A percentile compares a stretch with the other conserved stretches of the same genome.
phyloP scores from a whole-genome alignment of 2,113 vertebrate genomes.

The Sciurus niger region DNA sequence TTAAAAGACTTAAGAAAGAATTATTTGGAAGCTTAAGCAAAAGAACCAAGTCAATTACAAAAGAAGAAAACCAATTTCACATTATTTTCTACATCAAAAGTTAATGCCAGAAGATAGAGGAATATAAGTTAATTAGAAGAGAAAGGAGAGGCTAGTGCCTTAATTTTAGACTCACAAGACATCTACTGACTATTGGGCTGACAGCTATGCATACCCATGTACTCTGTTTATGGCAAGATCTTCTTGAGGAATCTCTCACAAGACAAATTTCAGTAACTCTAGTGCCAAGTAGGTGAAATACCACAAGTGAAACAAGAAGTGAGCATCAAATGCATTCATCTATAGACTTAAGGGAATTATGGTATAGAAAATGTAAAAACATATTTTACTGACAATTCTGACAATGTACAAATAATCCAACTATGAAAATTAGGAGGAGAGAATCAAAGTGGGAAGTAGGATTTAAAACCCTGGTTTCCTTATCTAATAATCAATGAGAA shows the following conservation, averaged over 20 bases:
- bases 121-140: not conserved
- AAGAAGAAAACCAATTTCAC: not conserved
- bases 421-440: not conserved
- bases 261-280: not conserved
- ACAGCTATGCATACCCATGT: not conserved
- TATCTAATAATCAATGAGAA: not conserved
- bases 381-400: not conserved
- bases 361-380: not conserved
- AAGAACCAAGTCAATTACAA: not conserved
- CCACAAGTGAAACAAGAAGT: not conserved
- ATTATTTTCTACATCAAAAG: not conserved
- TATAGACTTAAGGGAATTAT: not conserved
- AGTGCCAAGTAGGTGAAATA: not conserved
- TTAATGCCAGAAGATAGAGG: not conserved
- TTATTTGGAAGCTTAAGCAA: not conserved
- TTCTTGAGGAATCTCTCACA: not conserved
- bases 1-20: not conserved
- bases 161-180: not conserved
- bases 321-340: not conserved
- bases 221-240: not conserved
- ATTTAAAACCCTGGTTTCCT: not conserved
- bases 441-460: not conserved
- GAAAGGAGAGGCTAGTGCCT: not conserved
- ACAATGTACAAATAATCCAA: constrained; percentile 19
- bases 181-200: not conserved